Evolutionary conservation across 2,113 vertebrate genomes (phyloP).

Genomic region (Sitta europaea): DNA sequence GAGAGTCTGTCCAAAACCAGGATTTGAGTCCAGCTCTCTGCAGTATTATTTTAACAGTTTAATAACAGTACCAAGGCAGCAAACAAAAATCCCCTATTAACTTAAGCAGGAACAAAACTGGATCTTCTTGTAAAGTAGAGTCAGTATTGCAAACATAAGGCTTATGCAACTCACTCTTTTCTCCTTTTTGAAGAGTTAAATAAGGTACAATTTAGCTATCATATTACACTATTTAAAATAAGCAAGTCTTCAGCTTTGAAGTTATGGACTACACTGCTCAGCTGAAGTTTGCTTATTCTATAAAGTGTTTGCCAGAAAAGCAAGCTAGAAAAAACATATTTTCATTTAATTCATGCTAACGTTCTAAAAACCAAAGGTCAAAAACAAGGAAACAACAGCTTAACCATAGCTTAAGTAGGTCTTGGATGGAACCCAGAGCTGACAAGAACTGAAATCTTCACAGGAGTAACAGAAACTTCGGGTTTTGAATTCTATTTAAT

Average conservation of each 20-base stretch:
- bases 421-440: neutral
- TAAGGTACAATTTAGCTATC: neutral
- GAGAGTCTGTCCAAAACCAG: neutral
- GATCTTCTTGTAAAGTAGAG: neutral
- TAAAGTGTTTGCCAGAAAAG: neutral
- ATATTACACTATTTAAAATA: neutral
- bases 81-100: neutral
- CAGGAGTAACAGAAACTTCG: neutral
- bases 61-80: neutral
- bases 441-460: neutral
- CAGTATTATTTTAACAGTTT: neutral
- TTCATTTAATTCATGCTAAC: neutral
- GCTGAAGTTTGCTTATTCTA: neutral
- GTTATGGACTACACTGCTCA: neutral
- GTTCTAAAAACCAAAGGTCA: neutral
- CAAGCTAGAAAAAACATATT: too few species aligned
- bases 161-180: neutral
- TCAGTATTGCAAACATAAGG: neutral
- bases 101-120: neutral
- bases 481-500: neutral
- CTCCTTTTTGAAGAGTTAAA: neutral
- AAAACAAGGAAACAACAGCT: slow-evolving; percentile 5
- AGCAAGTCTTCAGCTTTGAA: neutral
- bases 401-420: neutral
- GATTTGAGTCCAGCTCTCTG: neutral